Evolutionary conservation across 2,797 vertebrate species (phyloP).

Genomic region (Platalea minor): DNA sequence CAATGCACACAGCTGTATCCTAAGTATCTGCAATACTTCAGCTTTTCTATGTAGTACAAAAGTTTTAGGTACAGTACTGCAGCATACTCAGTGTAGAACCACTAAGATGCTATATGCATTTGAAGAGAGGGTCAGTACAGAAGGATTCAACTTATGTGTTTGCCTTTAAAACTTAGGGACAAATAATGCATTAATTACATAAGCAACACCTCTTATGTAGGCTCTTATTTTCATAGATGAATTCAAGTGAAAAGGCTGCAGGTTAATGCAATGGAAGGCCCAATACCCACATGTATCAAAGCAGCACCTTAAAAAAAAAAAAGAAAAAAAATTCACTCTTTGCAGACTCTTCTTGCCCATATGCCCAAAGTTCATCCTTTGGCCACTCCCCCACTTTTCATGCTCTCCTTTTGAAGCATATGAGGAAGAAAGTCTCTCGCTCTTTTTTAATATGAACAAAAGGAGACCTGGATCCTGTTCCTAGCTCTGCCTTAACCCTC

Average conservation of each 20-base stretch:
- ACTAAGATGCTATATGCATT: neutral
- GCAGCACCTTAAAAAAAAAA: neutral
- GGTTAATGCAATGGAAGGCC: neutral
- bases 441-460: neutral
- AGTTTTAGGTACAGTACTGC: neutral
- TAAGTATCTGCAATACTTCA: neutral
- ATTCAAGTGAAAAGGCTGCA: neutral
- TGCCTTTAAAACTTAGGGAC: neutral
- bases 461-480: neutral
- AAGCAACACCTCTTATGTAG: neutral
- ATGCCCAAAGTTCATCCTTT: neutral
- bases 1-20: neutral
- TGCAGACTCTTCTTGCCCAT: neutral
- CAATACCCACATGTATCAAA: neutral
- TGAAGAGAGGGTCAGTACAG: neutral
- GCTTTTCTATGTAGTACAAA: neutral
- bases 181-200: neutral
- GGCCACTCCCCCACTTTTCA: neutral
- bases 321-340: neutral
- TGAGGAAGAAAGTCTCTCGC: neutral
- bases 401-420: neutral
- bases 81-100: neutral
- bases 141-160: fast-evolving
- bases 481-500: neutral
- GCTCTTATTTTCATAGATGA: neutral